Percentiles rank a stretch among this genome's conserved stretches.
phyloP scores from a whole-genome alignment of 2,888 invertebrate species.

The Physocephala rufipes region DNA sequence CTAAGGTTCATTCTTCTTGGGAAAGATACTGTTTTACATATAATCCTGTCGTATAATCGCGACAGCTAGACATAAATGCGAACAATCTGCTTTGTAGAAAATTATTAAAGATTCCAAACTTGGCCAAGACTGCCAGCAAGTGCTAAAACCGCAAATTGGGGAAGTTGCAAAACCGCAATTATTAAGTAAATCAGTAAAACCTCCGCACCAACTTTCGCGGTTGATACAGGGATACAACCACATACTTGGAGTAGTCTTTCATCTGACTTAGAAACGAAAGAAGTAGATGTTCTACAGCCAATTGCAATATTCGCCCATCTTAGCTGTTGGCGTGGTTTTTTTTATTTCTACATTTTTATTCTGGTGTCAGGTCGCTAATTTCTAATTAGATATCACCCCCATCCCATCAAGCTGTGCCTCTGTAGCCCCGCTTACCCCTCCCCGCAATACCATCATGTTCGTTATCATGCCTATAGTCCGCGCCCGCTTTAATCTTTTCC shows the following conservation, averaged over 20 bases:
- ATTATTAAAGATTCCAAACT: constrained; percentile 1
- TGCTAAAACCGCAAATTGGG: constrained; percentile 39
- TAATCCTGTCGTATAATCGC: neutral
- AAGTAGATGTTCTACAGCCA: constrained; percentile 25
- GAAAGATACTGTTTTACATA: too few relatives aligned
- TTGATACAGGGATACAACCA: constrained; percentile 1
- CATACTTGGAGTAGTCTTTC: constrained; percentile 4
- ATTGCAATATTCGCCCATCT: constrained; percentile 21
- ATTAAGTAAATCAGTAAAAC: neutral
- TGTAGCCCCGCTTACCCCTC: neutral
- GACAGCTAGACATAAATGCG: neutral
- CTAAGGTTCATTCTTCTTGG: too few relatives aligned
- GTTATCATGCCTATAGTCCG: constrained; percentile 43
- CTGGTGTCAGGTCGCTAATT: constrained; percentile 22
- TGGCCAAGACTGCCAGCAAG: constrained; percentile 40
- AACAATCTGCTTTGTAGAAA: neutral
- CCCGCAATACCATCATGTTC: constrained; percentile 2
- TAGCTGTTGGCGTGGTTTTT: constrained; percentile 33
- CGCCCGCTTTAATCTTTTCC: neutral
- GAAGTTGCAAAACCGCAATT: constrained; percentile 7
- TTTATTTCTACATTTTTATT: too few relatives aligned
- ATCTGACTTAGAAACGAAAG: neutral
- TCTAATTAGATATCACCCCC: constrained; percentile 13
- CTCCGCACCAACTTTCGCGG: constrained; percentile 1
- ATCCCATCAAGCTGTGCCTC: neutral